Evolutionary conservation across 2,888 invertebrate genomes (phyloP).

Genomic region (Pollenia amentaria): DNA sequence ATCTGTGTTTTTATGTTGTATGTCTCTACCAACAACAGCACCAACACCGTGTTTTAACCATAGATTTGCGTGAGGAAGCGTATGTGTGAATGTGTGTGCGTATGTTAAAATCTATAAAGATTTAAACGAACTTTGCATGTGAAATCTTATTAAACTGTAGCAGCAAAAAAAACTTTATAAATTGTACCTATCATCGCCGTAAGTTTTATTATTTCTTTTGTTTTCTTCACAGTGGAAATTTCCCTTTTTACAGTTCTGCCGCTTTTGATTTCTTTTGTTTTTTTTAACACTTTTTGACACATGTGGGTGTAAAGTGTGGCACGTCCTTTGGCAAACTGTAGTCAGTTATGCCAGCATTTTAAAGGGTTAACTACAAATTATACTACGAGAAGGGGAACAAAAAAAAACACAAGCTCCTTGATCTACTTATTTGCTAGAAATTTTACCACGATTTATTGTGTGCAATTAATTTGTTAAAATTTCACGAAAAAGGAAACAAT

Average conservation of each 20-base stretch:
- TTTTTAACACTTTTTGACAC: constrained; percentile 65
- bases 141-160: constrained; percentile 71
- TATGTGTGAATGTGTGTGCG: neutral
- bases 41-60: neutral
- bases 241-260: constrained; percentile 19
- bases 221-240: constrained; percentile 27
- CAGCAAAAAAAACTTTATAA: constrained; percentile 66
- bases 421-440: constrained; percentile 73
- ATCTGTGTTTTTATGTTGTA: constrained; percentile 22
- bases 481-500: constrained; percentile 77
- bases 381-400: constrained; percentile 27
- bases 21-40: constrained; percentile 39
- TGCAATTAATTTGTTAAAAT: constrained; percentile 83
- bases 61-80: neutral
- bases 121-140: constrained; percentile 73
- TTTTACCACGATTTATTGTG: constrained; percentile 80
- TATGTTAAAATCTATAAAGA: constrained; percentile 52
- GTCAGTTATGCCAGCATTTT: constrained; percentile 13
- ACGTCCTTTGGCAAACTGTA: constrained; percentile 34
- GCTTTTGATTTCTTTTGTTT: constrained; percentile 61
- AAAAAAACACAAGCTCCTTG: constrained; percentile 65
- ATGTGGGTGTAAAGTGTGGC: constrained; percentile 47
- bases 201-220: constrained; percentile 65
- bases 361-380: constrained; percentile 53
- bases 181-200: constrained; percentile 73